Evolutionary conservation across 2,797 vertebrate genomes (phyloP), one percentile per base, ranked within the genome.

Genomic region (Eupleurogrammus muticus): DNA sequence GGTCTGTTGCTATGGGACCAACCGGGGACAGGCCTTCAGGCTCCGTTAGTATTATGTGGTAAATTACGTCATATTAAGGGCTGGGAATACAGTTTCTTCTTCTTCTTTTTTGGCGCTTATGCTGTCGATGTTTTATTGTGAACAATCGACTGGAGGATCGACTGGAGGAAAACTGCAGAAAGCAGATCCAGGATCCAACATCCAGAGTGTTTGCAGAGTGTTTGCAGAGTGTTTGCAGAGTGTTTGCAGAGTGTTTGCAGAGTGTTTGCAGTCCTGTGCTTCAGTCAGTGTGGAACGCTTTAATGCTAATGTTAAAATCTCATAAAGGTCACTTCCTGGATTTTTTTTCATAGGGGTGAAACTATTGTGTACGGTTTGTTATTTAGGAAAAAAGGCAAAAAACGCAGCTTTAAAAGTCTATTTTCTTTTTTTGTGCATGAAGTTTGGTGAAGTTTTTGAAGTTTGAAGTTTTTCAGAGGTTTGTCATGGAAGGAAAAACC

Each of bases 1-100:
- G 55, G 75, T 83, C 83, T 89, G 85, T 81, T 84, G 86, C 85
- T 89, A 87, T 83, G 84, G 67, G 81, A 75, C 68, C 69, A 32
- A 72, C 19, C 49, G 40, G 10, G 11, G 16, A 28, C 28, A 9
- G 16, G 51, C n/a, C 2, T 2, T 52, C 5, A 47, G 44, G 14
- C 6, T 19, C n/a, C 46, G 5, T 34, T 23, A n/a, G 28, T 60
- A 16, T n/a, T 23, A 75, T 35, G n/a, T 16, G 14, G 50, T 49
- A 38, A 50, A 59, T 53, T 5, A 19, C 9, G 4, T 55, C 4
- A n/a, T 2, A 0, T 12, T 36, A 54, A 11, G 10, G 34, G 5
- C 34, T 38, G 10, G 5, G 20, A 8, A 23, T 11, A 17, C n/a
- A 19, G 12, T 16, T 9, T 16, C 23, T 12, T 23, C 46, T 9